Percentiles rank a stretch among this genome's conserved stretches.
Conservation (phyloP, 2,888 invertebrate species). For the Drosophila nigritarsus region DNA sequence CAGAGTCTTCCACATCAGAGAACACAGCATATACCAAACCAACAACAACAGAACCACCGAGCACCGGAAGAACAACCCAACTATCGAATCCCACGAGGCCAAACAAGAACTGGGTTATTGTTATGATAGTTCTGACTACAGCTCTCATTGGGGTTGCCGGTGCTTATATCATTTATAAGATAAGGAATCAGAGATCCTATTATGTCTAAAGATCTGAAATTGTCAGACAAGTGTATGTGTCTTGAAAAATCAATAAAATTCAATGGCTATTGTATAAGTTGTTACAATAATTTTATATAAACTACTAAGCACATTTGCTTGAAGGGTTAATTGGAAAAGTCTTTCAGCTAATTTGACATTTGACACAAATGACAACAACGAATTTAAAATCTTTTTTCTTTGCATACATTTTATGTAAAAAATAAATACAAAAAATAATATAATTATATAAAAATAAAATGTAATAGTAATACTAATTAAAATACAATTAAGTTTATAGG, state of each 20-base stretch:
- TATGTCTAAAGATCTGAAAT: neutral
- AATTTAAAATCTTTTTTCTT: neutral
- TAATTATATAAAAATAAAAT: neutral
- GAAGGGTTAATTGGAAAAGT: neutral
- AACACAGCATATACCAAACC: no score
- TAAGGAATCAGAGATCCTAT: constrained; percentile 11
- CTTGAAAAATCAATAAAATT: no score
- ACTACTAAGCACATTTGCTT: neutral
- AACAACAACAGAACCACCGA: neutral
- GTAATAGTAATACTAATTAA: neutral
- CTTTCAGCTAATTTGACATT: neutral
- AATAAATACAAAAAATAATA: neutral
- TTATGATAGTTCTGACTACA: neutral
- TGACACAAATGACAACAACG: neutral
- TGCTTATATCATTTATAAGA: constrained; percentile 6
- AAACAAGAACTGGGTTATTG: neutral
- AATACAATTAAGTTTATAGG: neutral
- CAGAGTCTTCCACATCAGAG: no score
- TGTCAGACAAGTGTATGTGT: neutral
- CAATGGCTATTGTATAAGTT: neutral
- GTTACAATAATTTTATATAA: neutral
- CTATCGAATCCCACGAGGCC: neutral
- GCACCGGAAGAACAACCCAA: neutral
- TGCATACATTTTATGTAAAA: neutral
- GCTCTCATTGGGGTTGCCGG: neutral